phyloP scores from a whole-genome alignment of 2,888 invertebrate genomes.

The Trichacis sp. region DNA sequence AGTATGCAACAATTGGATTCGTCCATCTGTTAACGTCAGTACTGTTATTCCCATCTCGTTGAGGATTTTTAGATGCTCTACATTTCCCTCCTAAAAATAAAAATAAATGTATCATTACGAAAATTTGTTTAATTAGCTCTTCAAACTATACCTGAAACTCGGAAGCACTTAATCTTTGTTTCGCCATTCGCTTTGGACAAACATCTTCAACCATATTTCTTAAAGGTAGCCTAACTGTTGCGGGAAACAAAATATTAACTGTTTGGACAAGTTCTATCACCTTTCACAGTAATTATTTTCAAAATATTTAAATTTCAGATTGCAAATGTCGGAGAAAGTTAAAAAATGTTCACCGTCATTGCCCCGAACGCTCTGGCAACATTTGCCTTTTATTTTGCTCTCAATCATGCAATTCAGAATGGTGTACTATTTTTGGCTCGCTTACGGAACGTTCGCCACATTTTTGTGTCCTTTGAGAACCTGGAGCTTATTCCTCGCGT shows the following conservation, averaged over 20 bases:
- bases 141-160: slow-evolving; percentile 74
- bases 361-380: slow-evolving; percentile 50
- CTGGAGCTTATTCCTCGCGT: slow-evolving; percentile 81
- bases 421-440: slow-evolving; percentile 81
- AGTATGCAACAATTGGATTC: slow-evolving; percentile 92
- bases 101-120: slow-evolving; percentile 5
- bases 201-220: slow-evolving; percentile 87
- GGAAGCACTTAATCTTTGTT: slow-evolving; percentile 76
- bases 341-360: slow-evolving; percentile 46
- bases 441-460: slow-evolving; percentile 83
- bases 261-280: slow-evolving; percentile 88
- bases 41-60: slow-evolving; percentile 96
- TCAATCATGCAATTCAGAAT: slow-evolving; percentile 56
- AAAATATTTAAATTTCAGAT: no score
- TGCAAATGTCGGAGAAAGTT: slow-evolving; percentile 53
- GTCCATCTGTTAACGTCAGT: slow-evolving; percentile 87
- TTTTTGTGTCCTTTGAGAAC: slow-evolving; percentile 83
- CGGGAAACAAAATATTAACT: slow-evolving; percentile 85
- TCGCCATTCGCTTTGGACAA: slow-evolving; percentile 76
- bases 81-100: slow-evolving; percentile 80
- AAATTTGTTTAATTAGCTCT: slow-evolving; percentile 4
- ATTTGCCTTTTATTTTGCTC: slow-evolving; percentile 56
- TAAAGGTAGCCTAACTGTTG: slow-evolving; percentile 85
- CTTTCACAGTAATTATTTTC: no score
- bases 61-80: slow-evolving; percentile 87